Base-by-base conservation (phyloP, 2,797 vertebrate species). In the Myoxocephalus aenaeus region DNA sequence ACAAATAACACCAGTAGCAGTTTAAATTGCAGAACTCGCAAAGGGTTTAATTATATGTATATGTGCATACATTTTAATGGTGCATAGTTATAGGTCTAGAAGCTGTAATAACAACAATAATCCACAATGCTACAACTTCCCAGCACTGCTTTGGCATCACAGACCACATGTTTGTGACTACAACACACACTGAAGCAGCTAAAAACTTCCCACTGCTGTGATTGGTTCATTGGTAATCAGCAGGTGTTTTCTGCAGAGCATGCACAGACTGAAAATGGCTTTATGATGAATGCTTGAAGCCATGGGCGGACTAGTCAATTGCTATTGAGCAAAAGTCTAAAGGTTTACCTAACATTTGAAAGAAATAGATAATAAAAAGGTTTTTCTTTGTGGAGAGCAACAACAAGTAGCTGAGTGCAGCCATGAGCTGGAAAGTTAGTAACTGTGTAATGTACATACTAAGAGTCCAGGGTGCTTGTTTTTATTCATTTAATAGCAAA, bases 191-290 rank as follows among this genome's bases (percentile, higher is more conserved):
- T 20, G 27, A 54, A 44, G 13, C 5, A 7, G 13, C 15, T 40
- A 7, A 7, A 40, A 18, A 27, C 48, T 1, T 48, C 2, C 27
- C 8, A 29, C 27, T n/a, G 40, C 8, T 48, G 50, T 40, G 29
- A 65, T 65, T 25, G 51, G 42, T 59, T 65, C 8, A 57, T 59
- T 54, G 40, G 57, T n/a, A 70, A 57, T 40, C 51, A 59, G 27
- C 63, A 66, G 46, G 27, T 59, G 53, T 56, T 40, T 57, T 56
- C n/a, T 51, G 4, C 1, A 57, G 25, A 57, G 22, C 53, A 65
- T 7, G 32, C n/a, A 25, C 27, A 15, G n/a, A 61, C 12, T 61
- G 36, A 65, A 50, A 58, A 51, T 42, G 14, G 20, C 58, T 58
- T 34, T 7, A 34, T 44, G 40, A 36, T 34, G 50, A 81, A 40